Percentiles rank a stretch among this genome's conserved stretches.
These are phyloP conservation scores for Pyrgilauda ruficollis DNA, from an alignment of 2,113 vertebrate genomes.

Conservation along the genomic window DNA sequence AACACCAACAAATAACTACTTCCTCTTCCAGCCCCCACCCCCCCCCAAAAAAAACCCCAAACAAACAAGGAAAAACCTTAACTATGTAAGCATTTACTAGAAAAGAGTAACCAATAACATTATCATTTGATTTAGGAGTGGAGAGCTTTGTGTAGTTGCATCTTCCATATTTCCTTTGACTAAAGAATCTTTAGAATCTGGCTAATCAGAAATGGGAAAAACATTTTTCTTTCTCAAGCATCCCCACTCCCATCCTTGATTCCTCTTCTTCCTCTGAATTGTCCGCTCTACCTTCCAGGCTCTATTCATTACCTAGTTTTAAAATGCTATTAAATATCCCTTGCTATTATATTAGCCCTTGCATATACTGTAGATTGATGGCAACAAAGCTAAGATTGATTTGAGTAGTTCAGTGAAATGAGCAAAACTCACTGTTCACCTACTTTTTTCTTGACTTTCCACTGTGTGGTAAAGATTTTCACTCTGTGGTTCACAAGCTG, in stretches of 20 bases:
- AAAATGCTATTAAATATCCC: background rate
- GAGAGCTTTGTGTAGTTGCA: background rate
- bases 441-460: background rate
- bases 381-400: background rate
- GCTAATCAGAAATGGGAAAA: background rate
- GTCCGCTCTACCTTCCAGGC: rapidly evolving
- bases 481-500: background rate
- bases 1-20: background rate
- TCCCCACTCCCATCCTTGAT: rapidly evolving
- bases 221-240: background rate
- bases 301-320: background rate
- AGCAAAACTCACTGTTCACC: background rate
- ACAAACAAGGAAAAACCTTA: background rate
- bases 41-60: too few relatives aligned
- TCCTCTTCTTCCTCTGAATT: background rate
- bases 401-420: background rate
- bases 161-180: background rate
- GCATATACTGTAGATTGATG: background rate
- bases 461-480: background rate
- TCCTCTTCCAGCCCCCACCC: background rate
- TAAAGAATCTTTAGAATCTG: background rate
- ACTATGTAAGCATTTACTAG: background rate
- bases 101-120: background rate
- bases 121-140: background rate
- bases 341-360: background rate